A percentile compares a stretch with the other conserved stretches of the same genome.
These are phyloP conservation scores for Tineola bisselliella DNA, from an alignment of 2,888 invertebrate species.

Conservation along the genomic window DNA sequence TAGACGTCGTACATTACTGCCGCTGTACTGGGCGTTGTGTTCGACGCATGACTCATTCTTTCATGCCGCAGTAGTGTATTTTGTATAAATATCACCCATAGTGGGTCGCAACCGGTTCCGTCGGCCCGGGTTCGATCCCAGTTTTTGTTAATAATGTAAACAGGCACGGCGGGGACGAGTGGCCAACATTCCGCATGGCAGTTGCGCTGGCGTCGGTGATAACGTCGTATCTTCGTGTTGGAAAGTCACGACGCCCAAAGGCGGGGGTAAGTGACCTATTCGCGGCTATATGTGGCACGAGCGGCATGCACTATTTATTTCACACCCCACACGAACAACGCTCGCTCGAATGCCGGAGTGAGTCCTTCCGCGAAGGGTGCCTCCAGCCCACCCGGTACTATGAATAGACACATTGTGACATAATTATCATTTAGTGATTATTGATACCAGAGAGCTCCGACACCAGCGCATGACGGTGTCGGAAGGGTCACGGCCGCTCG, in stretches of 20 bases:
- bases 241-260: background rate
- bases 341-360: background rate
- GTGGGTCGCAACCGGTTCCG: background rate
- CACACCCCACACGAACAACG: background rate
- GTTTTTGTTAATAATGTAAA: background rate
- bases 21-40: no score
- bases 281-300: background rate
- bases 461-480: no score
- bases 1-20: no score
- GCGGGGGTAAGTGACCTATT: background rate
- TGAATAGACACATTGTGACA: no score
- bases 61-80: no score
- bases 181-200: background rate
- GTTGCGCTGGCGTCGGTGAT: background rate
- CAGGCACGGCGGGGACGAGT: background rate
- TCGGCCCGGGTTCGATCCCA: background rate
- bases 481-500: no score
- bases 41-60: no score
- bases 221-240: no score
- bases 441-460: no score
- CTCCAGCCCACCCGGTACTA: background rate
- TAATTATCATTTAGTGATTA: no score
- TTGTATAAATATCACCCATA: no score
- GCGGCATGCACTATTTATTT: background rate
- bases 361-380: background rate